Evolutionary conservation across 2,113 vertebrate species (phyloP), one percentile per base, ranked within the genome.

Genomic region (Ammodytes marinus): DNA sequence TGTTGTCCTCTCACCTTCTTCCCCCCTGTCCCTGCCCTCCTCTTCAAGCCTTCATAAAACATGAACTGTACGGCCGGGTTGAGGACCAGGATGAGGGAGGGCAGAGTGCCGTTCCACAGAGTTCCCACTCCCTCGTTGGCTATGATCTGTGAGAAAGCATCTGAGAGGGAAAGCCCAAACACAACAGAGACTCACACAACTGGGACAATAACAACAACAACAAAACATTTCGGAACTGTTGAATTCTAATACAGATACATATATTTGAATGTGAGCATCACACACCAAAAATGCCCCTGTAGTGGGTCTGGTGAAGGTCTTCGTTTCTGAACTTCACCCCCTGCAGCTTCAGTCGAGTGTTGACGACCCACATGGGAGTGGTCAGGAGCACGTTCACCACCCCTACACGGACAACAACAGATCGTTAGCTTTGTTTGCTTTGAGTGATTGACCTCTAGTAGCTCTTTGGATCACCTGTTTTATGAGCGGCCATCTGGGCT

Each of bases 331-430:
- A 96, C 84, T 95, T 96, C 4, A 86, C 96, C n/a, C 96, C 96
- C 86, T 96, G 96, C 53, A 96, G 91, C 87, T 96, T 96, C 77
- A 96, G 89, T 5, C 96, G 92, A 45, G 96, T 96, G 93, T 96
- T 96, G 77, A 96, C 95, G 79, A 96, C 96, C 96, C 96, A 96
- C 95, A 96, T 96, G 74, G 96, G 96, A 3, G 96, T 96, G 15
- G 95, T 96, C 74, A 95, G 83, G 77, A 96, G 74, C 77, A 96
- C 96, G 5, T 96, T 96, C 67, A 95, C 94, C 15, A 91, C 87
- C 4, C 96, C 96, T 96, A 74, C 7, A 81, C 1, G 19, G 27
- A 27, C 27, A 81, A 71, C 79, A 68, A 84, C 27, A 81, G 5
- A 65, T 12, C 0, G 11, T 83, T 43, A 78, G 42, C 45, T 42